A percentile compares a stretch with the other conserved stretches of the same genome.
These are phyloP conservation scores for Thaleichthys pacificus DNA, from an alignment of 2,797 vertebrate genomes.

Conservation along the genomic window DNA sequence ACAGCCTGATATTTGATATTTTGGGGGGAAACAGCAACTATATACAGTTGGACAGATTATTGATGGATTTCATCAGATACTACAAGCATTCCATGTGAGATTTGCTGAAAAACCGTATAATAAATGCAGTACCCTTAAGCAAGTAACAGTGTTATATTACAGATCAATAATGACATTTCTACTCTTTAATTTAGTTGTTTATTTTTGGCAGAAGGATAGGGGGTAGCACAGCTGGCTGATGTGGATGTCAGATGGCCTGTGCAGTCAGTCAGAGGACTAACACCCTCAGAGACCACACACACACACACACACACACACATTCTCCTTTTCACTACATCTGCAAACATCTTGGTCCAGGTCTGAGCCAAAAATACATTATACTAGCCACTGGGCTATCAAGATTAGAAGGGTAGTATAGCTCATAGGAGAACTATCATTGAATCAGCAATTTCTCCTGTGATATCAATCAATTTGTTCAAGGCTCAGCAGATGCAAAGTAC, in stretches of 20 bases:
- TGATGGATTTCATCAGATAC: no score
- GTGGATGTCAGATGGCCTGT: conserved; percentile 30
- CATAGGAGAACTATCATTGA: background rate
- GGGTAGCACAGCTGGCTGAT: conserved; percentile 28
- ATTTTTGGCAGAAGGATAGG: conserved; percentile 25
- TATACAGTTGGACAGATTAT: no score
- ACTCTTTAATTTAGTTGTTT: conserved; percentile 3
- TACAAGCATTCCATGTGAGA: no score
- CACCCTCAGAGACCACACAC: conserved; percentile 27
- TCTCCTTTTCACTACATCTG: conserved; percentile 34
- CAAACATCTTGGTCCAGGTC: background rate
- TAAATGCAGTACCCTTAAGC: no score
- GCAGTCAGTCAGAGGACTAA: conserved; percentile 34
- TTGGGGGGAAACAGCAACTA: no score
- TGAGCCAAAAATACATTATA: background rate
- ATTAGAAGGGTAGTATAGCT: background rate
- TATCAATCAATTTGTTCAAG: conserved; percentile 32
- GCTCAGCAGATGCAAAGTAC: background rate
- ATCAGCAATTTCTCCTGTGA: background rate
- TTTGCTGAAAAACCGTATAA: no score
- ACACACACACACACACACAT: background rate
- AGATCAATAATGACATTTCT: background rate
- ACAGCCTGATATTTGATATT: no score
- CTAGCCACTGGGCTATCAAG: background rate
- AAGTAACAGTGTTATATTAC: no score